Evolutionary conservation across 2,888 invertebrate species (phyloP).

Genomic region (Nipponacmea schrenckii): DNA sequence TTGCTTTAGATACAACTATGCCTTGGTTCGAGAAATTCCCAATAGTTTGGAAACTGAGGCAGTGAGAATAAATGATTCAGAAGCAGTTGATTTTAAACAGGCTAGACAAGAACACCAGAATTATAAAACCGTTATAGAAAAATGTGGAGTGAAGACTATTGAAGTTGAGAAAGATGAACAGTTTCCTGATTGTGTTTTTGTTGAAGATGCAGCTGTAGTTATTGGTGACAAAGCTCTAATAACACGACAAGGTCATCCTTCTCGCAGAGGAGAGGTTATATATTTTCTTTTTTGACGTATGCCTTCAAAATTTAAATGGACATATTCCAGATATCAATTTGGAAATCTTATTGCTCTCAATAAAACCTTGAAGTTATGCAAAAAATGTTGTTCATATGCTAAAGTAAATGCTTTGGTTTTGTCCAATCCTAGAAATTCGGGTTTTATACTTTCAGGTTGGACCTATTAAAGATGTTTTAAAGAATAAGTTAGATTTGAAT

Average conservation of each 20-base stretch:
- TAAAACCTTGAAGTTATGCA: too few relatives aligned
- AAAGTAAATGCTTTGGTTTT: too few relatives aligned
- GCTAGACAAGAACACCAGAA: conserved; percentile 88
- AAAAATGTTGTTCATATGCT: too few relatives aligned
- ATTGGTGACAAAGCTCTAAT: conserved; percentile 92
- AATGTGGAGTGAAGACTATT: conserved; percentile 82
- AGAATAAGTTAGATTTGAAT: conserved; percentile 15
- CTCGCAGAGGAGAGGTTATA: conserved; percentile 75
- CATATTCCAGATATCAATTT: too few relatives aligned
- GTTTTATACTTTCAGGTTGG: conserved; percentile 12
- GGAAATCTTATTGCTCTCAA: too few relatives aligned
- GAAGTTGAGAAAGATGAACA: conserved; percentile 88
- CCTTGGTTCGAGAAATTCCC: conserved; percentile 82
- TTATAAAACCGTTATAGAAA: conserved; percentile 78
- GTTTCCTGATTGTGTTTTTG: conserved; percentile 82
- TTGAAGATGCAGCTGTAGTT: conserved; percentile 89
- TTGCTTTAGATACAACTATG: conserved; percentile 68
- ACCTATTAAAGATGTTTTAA: conserved; percentile 14
- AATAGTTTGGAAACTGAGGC: conserved; percentile 72
- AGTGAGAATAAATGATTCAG: conserved; percentile 28
- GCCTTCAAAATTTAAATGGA: too few relatives aligned
- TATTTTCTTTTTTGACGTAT: too few relatives aligned
- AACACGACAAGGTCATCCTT: conserved; percentile 72
- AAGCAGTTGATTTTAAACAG: conserved; percentile 76
- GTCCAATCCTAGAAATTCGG: too few relatives aligned